Conservation (phyloP, 2,797 vertebrate genomes). For the Myripristis jacobus region DNA sequence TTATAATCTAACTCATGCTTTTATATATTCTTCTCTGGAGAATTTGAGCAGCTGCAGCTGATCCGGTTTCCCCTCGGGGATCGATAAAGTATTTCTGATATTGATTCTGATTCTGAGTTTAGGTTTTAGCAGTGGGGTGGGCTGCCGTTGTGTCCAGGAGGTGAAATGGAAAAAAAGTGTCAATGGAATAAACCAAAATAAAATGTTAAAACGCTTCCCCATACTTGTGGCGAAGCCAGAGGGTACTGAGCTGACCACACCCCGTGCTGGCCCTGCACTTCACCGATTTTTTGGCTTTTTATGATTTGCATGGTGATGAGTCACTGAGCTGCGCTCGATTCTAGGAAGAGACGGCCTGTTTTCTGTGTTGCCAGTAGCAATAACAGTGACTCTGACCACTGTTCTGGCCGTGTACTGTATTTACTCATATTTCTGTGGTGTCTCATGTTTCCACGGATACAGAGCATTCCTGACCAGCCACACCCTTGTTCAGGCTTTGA, state of each 20-base stretch:
- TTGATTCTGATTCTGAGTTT: too few species aligned
- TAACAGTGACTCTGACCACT: slow-evolving; percentile 52
- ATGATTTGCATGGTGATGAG: slow-evolving; percentile 26
- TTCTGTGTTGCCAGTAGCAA: slow-evolving; percentile 59
- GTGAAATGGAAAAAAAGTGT: not conserved
- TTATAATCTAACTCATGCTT: too few species aligned
- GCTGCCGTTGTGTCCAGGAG: not conserved
- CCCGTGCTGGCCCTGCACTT: not conserved
- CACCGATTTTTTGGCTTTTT: not conserved
- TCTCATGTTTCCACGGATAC: slow-evolving; percentile 65
- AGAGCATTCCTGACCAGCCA: slow-evolving; percentile 49
- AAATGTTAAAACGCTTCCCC: not conserved
- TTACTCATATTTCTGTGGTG: slow-evolving; percentile 63
- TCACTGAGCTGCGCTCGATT: slow-evolving; percentile 26
- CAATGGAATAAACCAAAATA: not conserved
- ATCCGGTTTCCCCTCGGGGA: too few species aligned
- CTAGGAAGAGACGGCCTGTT: slow-evolving; percentile 56
- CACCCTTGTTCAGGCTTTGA: slow-evolving; percentile 54
- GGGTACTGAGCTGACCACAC: not conserved
- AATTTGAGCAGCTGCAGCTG: too few species aligned
- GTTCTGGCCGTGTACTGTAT: slow-evolving; percentile 35
- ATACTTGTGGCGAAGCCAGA: slow-evolving; percentile 13
- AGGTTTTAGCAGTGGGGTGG: not conserved
- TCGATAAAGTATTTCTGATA: too few species aligned
- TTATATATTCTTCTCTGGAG: too few species aligned